Evolutionary conservation across 1,140 invertebrate genomes (phyloP).

Genomic region (Habropoda laboriosa): DNA sequence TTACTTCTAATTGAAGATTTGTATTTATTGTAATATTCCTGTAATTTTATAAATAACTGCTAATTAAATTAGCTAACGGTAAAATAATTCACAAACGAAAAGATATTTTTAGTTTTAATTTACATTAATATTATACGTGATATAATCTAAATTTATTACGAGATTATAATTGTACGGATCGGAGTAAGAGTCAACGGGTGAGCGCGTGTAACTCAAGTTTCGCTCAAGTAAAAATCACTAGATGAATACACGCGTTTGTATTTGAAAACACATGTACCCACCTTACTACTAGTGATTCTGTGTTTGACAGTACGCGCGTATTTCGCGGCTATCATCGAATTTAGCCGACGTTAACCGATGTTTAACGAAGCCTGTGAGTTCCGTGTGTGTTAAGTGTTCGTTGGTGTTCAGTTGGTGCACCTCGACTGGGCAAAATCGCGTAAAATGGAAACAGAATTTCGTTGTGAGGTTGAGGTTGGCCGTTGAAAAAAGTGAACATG

Average conservation of each 20-base stretch:
- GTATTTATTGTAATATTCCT: background rate
- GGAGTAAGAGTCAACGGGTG: background rate
- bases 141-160: background rate
- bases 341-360: conserved; percentile 55
- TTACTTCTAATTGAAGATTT: background rate
- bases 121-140: background rate
- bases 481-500: conserved; percentile 81
- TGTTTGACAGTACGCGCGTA: conserved; percentile 68
- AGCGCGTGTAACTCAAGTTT: background rate
- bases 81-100: background rate
- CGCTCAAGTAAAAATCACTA: conserved; percentile 29
- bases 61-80: background rate
- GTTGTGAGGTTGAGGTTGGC: conserved; percentile 70
- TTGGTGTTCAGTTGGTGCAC: conserved; percentile 72
- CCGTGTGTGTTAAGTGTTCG: conserved; percentile 60
- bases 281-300: conserved; percentile 55
- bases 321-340: conserved; percentile 64
- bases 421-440: conserved; percentile 71
- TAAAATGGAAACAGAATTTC: conserved; percentile 77
- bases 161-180: background rate
- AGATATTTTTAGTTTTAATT: background rate
- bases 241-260: conserved; percentile 29
- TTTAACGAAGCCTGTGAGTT: conserved; percentile 50
- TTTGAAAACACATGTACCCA: conserved; percentile 48
- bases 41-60: background rate